Conservation (phyloP, 2,113 vertebrate species). For the Pluvialis apricaria region DNA sequence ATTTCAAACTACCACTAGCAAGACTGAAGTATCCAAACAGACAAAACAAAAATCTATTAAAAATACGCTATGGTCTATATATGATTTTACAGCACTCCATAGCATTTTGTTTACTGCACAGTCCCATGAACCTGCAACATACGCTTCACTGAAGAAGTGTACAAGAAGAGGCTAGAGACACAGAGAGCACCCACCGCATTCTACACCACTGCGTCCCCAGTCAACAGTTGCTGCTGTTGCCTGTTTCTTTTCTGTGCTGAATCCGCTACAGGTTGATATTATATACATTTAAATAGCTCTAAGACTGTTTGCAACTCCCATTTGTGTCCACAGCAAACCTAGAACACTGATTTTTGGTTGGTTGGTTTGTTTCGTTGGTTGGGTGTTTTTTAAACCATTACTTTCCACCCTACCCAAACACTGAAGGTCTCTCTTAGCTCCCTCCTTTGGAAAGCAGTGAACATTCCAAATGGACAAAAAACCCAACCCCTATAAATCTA, state of each 20-base stretch:
- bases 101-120: background rate
- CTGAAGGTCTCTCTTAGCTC: background rate
- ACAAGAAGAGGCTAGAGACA: background rate
- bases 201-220: background rate
- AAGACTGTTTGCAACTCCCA: background rate
- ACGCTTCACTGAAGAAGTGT: background rate
- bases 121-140: background rate
- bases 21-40: background rate
- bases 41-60: background rate
- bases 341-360: background rate
- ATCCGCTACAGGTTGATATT: background rate
- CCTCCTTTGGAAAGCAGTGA: background rate
- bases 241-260: background rate
- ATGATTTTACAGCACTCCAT: background rate
- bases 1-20: background rate
- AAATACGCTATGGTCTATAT: accelerated
- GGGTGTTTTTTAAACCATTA: background rate
- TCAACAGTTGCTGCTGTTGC: background rate
- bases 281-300: background rate
- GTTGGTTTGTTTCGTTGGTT: background rate
- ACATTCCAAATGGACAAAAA: background rate
- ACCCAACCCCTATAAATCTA: background rate
- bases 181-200: background rate
- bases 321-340: background rate
- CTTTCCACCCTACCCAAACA: background rate